Conservation (phyloP, 2,888 invertebrate genomes). For the Amblyjoppa proteus region DNA sequence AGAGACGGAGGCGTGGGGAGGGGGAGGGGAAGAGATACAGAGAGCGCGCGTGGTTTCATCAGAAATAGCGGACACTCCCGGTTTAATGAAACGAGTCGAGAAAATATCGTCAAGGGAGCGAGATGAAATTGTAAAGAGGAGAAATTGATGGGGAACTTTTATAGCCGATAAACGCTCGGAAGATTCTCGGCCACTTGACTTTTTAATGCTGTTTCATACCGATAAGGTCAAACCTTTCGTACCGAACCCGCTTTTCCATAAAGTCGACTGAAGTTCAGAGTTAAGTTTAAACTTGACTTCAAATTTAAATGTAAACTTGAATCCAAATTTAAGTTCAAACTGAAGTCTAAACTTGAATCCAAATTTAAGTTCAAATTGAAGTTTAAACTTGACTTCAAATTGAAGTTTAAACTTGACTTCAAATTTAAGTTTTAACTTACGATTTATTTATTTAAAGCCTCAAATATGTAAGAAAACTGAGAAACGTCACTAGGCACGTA, state of each 20-base stretch:
- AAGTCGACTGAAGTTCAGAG: too few species aligned
- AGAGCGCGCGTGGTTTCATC: constrained; percentile 30
- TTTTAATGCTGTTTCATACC: background rate
- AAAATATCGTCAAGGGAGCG: constrained; percentile 22
- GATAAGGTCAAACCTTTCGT: constrained; percentile 26
- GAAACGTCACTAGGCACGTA: background rate
- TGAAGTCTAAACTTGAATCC: too few species aligned
- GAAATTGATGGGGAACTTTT: constrained; percentile 7
- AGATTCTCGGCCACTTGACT: background rate
- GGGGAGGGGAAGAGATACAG: background rate
- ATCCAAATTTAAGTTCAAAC: too few species aligned
- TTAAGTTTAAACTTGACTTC: too few species aligned
- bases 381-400: too few species aligned
- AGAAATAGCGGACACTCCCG: constrained; percentile 32
- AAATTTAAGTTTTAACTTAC: too few species aligned
- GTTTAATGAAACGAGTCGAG: constrained; percentile 30
- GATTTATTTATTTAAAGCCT: background rate
- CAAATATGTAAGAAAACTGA: background rate
- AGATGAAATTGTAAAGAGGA: constrained; percentile 16
- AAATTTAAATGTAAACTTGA: too few species aligned
- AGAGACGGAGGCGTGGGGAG: background rate
- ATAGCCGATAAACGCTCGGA: constrained; percentile 15
- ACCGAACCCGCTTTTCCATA: background rate
- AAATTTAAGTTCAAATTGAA: too few species aligned
- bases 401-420: too few species aligned